Percentiles rank a stretch among this genome's conserved stretches.
phyloP scores from a whole-genome alignment of 2,888 invertebrate species.

The Venusia cambrica region DNA sequence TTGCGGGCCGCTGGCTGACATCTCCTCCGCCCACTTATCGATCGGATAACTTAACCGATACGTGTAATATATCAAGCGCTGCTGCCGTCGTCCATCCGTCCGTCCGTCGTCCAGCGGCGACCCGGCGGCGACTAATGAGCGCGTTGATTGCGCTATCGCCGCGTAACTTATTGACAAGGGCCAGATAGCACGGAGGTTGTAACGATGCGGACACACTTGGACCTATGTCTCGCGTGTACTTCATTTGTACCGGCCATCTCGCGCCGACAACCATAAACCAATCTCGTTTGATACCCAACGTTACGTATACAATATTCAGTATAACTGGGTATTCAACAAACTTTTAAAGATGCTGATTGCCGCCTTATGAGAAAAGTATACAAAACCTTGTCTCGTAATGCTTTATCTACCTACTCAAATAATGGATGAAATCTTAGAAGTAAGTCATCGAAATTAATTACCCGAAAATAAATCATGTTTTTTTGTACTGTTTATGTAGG shows the following conservation, averaged over 20 bases:
- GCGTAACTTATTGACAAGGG: constrained; percentile 37
- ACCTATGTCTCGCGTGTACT: constrained; percentile 16
- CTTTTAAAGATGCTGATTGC: too few relatives aligned
- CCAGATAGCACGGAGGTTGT: constrained; percentile 27
- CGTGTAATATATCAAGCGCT: constrained; percentile 63
- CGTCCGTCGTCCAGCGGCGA: constrained; percentile 40
- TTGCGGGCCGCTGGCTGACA: constrained; percentile 22
- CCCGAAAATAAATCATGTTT: too few relatives aligned
- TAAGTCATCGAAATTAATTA: too few relatives aligned
- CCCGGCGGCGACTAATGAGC: constrained; percentile 33
- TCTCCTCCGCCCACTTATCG: constrained; percentile 70
- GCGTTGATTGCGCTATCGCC: constrained; percentile 15
- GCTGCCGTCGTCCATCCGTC: constrained; percentile 36
- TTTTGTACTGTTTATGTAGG: too few relatives aligned
- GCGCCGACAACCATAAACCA: too few relatives aligned
- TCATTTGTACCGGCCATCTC: constrained; percentile 12
- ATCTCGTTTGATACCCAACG: too few relatives aligned
- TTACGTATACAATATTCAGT: too few relatives aligned
- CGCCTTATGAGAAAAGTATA: too few relatives aligned
- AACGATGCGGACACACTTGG: constrained; percentile 8
- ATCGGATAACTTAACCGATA: constrained; percentile 65
- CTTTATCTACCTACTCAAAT: too few relatives aligned
- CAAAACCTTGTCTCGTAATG: too few relatives aligned
- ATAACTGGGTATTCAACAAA: too few relatives aligned
- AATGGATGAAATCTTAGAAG: too few relatives aligned